Conservation (phyloP, 2,888 invertebrate species). For the Smittia sp. region DNA sequence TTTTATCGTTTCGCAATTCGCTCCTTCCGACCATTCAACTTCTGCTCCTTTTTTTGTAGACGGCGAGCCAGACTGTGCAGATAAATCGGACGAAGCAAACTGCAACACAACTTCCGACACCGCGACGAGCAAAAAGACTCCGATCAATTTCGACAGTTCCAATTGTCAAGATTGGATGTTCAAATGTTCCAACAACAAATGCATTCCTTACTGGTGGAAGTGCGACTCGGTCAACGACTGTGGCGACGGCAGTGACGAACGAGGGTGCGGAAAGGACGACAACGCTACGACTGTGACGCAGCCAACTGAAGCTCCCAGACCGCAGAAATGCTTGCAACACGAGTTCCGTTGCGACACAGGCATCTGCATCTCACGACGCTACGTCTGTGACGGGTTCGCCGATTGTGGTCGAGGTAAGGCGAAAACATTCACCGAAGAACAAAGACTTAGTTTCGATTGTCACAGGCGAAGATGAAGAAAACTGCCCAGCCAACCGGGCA, state of each 20-base stretch:
- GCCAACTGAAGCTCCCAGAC: conserved; percentile 45
- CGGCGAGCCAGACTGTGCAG: conserved; percentile 68
- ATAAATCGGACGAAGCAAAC: conserved; percentile 68
- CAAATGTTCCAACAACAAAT: conserved; percentile 66
- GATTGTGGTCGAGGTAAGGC: conserved; percentile 59
- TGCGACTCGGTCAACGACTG: conserved; percentile 69
- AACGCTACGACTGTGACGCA: conserved; percentile 46
- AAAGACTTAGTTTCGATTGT: neutral
- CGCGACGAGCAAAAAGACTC: conserved; percentile 46
- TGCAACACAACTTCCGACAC: conserved; percentile 56
- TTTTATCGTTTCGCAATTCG: conserved; percentile 20
- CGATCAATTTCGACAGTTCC: conserved; percentile 49
- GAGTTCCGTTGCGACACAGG: conserved; percentile 48
- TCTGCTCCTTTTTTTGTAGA: conserved; percentile 51
- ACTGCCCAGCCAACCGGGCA: conserved; percentile 52
- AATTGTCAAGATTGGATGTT: conserved; percentile 77
- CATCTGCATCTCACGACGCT: conserved; percentile 58
- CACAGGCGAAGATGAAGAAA: conserved; percentile 61
- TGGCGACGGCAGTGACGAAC: conserved; percentile 71
- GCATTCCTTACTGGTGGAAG: conserved; percentile 77
- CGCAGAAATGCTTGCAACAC: conserved; percentile 51
- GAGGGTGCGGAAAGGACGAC: conserved; percentile 56
- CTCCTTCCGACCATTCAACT: neutral
- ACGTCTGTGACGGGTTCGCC: conserved; percentile 56
- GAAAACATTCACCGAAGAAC: too few relatives aligned